A percentile compares a stretch with the other conserved stretches of the same genome.
These are phyloP conservation scores for Camponotus pennsylvanicus DNA, from an alignment of 1,140 invertebrate genomes.

Conservation along the genomic window DNA sequence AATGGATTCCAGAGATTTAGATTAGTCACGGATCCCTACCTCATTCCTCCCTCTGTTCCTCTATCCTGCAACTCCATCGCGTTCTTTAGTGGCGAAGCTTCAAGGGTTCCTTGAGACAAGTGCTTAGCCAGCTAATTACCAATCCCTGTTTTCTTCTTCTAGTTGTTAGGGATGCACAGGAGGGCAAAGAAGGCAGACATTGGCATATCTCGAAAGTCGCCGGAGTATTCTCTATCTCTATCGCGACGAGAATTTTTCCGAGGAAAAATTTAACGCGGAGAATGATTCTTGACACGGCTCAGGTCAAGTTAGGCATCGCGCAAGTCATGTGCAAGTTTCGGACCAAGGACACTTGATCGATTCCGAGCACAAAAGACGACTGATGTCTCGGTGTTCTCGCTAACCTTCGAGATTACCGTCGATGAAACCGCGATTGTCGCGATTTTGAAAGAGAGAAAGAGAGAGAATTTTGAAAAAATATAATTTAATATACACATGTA, in stretches of 20 bases:
- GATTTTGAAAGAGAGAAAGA: no score
- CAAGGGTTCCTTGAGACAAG: slow-evolving; percentile 30
- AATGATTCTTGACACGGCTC: background rate
- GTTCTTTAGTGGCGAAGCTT: slow-evolving; percentile 46
- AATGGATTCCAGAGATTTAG: slow-evolving; percentile 62
- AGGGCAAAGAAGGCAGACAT: background rate
- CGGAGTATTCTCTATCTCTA: background rate
- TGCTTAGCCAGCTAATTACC: slow-evolving; percentile 76
- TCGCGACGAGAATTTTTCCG: background rate
- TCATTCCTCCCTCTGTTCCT: background rate
- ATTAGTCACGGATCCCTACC: slow-evolving; percentile 69
- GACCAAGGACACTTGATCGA: slow-evolving; percentile 33
- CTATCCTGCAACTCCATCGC: background rate
- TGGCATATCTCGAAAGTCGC: background rate
- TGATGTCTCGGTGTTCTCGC: background rate
- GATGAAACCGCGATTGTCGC: background rate
- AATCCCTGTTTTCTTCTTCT: background rate
- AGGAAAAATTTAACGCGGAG: background rate
- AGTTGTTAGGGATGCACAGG: no score
- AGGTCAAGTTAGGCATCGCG: slow-evolving; percentile 15
- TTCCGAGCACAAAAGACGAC: background rate
- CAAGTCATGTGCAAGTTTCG: background rate
- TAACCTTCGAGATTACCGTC: background rate
- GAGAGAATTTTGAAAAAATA: background rate
- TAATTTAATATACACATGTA: background rate